phyloP scores from a whole-genome alignment of 2,797 vertebrate genomes.

The Vultur gryphus region DNA sequence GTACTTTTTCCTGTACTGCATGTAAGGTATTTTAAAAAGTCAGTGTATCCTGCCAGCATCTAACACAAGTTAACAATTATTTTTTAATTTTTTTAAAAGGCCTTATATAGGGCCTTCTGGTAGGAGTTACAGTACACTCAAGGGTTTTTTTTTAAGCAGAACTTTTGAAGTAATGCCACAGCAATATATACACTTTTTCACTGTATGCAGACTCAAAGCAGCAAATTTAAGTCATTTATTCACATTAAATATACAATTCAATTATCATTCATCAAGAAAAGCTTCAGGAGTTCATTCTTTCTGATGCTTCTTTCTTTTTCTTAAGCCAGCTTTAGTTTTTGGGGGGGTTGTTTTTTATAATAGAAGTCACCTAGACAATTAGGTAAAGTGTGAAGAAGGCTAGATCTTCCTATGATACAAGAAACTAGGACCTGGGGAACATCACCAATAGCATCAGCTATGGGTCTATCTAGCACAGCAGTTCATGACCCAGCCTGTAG shows the following conservation, averaged over 20 bases:
- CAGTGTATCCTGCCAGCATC: not conserved
- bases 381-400: not conserved
- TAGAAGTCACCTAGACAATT: not conserved
- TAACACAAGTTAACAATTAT: not conserved
- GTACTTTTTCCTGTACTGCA: not conserved
- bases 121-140: not conserved
- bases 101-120: not conserved
- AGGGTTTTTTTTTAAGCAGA: not conserved
- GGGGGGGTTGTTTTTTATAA: not conserved
- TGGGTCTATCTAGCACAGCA: not conserved
- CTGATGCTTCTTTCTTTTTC: not conserved
- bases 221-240: not conserved
- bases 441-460: not conserved
- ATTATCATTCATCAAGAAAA: not conserved
- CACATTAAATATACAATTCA: not conserved
- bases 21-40: not conserved
- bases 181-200: not conserved
- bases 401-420: not conserved
- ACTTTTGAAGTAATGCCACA: not conserved
- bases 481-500: not conserved
- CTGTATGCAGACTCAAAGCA: not conserved
- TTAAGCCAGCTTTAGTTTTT: not conserved
- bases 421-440: not conserved
- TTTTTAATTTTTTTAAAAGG: not conserved
- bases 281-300: not conserved